A percentile compares a stretch with the other conserved stretches of the same genome.
These are phyloP conservation scores for Heterocephalus glaber DNA, from an alignment of 2,113 vertebrate species.

Conservation along the genomic window DNA sequence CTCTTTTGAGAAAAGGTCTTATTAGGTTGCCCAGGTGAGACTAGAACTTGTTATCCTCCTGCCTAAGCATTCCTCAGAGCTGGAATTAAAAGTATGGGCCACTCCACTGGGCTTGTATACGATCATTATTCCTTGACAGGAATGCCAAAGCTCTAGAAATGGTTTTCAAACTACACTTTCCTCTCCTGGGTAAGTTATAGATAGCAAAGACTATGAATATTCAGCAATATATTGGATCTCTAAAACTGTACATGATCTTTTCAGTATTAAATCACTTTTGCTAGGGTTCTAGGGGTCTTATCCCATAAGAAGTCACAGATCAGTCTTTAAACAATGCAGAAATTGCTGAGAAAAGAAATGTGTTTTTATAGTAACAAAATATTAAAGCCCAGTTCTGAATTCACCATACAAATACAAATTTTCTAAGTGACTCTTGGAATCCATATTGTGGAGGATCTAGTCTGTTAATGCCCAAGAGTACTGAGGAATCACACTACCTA, in stretches of 20 bases:
- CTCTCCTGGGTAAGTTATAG: not conserved
- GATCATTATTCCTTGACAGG: conserved; percentile 23
- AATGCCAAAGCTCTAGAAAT: not conserved
- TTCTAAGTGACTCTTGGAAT: not conserved
- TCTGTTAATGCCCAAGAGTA: not conserved
- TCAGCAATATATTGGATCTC: not conserved
- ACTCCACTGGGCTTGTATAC: not conserved
- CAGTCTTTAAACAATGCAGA: conserved; percentile 19
- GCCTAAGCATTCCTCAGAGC: not conserved
- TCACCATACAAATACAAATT: not conserved
- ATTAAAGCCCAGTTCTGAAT: conserved; percentile 50
- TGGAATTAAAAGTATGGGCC: not conserved
- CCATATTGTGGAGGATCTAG: not conserved
- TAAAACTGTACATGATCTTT: not conserved
- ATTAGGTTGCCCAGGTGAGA: not conserved
- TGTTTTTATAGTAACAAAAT: conserved; percentile 27
- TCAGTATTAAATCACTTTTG: conserved; percentile 22
- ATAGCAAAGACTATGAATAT: not conserved
- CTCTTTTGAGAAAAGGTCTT: not conserved
- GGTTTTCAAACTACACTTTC: not conserved
- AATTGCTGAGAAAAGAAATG: not conserved
- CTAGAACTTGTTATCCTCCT: not conserved
- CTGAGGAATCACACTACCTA: not conserved
- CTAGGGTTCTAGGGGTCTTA: not conserved
- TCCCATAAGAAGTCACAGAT: not conserved